Percentiles rank a stretch among this genome's conserved stretches.
Evolutionary conservation across 2,888 invertebrate species (phyloP).

Genomic region (Camponotus fellah): DNA sequence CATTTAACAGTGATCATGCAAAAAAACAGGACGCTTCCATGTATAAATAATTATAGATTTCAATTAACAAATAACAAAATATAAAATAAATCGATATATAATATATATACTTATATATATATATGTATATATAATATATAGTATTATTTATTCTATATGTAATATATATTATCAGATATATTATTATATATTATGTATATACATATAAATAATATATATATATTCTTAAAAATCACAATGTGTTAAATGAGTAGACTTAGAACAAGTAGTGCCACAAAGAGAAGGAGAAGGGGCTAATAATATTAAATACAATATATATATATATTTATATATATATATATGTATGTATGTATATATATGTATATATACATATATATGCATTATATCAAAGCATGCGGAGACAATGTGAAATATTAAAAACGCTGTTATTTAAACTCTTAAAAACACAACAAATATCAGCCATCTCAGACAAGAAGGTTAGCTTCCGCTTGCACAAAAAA

Average conservation of each 20-base stretch:
- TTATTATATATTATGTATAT: conserved; percentile 23
- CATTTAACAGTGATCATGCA: conserved; percentile 75
- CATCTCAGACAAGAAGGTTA: conserved; percentile 83
- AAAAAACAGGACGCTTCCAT: neutral
- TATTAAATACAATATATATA: conserved; percentile 72
- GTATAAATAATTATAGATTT: conserved; percentile 18
- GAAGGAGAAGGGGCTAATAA: conserved; percentile 47
- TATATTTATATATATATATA: conserved; percentile 59
- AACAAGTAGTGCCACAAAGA: conserved; percentile 62
- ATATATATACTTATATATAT: neutral
- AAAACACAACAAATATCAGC: conserved; percentile 85
- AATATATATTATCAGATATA: conserved; percentile 16
- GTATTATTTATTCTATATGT: conserved; percentile 15
- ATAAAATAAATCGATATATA: too few relatives aligned
- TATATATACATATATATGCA: conserved; percentile 65
- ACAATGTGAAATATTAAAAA: conserved; percentile 82
- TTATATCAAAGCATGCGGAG: conserved; percentile 83
- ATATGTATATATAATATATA: conserved; percentile 24
- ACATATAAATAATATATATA: conserved; percentile 11
- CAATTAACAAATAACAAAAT: conserved; percentile 51
- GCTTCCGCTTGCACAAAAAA: conserved; percentile 75
- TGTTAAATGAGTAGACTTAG: conserved; percentile 77
- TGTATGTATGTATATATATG: conserved; percentile 5
- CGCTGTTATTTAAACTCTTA: conserved; percentile 85
- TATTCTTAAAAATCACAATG: conserved; percentile 62